These are phyloP conservation scores for Rhopalosiphum padi DNA, from an alignment of 1,140 invertebrate genomes.

Conservation along the genomic window DNA sequence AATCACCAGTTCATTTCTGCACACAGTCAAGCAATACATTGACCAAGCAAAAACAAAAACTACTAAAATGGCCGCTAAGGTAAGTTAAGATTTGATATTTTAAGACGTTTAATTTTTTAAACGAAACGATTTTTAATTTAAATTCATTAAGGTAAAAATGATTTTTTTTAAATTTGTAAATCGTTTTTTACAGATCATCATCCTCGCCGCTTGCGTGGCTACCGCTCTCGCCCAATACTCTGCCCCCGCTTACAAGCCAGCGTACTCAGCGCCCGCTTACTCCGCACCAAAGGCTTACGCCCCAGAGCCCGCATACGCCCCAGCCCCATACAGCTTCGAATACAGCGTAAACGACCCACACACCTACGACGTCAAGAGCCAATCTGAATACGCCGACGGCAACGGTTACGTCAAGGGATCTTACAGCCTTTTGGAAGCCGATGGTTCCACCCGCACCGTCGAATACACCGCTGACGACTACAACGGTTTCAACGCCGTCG, in stretches of 20 bases:
- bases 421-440: conserved; percentile 65
- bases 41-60: background rate
- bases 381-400: conserved; percentile 59
- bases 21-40: background rate
- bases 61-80: background rate
- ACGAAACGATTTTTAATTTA: background rate
- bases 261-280: background rate
- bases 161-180: background rate
- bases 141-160: background rate
- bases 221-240: conserved; percentile 59
- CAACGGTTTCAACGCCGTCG: conserved; percentile 60
- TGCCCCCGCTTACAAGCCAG: conserved; percentile 51
- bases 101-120: background rate
- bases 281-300: background rate
- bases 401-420: conserved; percentile 64
- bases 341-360: too few relatives aligned
- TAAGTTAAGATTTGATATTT: background rate
- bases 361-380: too few relatives aligned
- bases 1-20: background rate
- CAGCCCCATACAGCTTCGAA: too few relatives aligned
- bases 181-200: background rate
- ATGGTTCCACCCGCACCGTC: conserved; percentile 68
- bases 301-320: too few relatives aligned
- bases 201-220: conserved; percentile 20
- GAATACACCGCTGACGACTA: conserved; percentile 64